Evolutionary conservation across 2,888 invertebrate genomes (phyloP), one percentile per base, ranked within the genome.

Genomic region (Synergus laeviventris): DNA sequence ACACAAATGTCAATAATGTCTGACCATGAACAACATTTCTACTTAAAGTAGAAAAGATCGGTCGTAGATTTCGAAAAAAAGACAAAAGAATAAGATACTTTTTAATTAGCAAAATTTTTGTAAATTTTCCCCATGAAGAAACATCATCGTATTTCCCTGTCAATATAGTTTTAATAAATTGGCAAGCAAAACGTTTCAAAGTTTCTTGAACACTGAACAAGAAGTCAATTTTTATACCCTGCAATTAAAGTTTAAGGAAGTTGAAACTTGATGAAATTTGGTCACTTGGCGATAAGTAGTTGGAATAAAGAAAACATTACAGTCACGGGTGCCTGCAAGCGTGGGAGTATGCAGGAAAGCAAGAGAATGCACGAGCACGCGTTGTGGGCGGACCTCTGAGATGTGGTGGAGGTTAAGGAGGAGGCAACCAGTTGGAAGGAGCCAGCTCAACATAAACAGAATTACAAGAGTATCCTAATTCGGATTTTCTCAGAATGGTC

Each of bases 381-480:
- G 76, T 78, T 87, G 90, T 90, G 90, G 90, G 90, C 90, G 90
- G 89, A 89, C 83, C 89, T 87, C 82, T 83, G 82, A 82, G 81
- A 88, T 87, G 87, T 89, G 86, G 90, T 89, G 90, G 90, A 89
- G 87, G 89, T 87, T 88, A 85, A 88, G 85, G 86, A 88, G 89
- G 89, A 89, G 90, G 89, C 81, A 86, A 79, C 82, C 78, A 76
- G 77, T 86, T 86, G 88, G 85, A 79, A 86, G 86, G 83, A 84
- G 85, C 85, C 83, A 82, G 81, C 82, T 82, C 78, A 81, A 84
- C 82, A 84, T 84, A 85, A 84, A 81, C 83, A 84, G 84, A 84
- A 76, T 79, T 79, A 78, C 77, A 70, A 78, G 42, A 42, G 60
- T 60, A 31, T 24, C 21, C 64, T 45, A 49, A 70, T 70, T 49